Evolutionary conservation across 2,113 vertebrate species (phyloP), one percentile per base, ranked within the genome.

Genomic region (Falco punctatus): DNA sequence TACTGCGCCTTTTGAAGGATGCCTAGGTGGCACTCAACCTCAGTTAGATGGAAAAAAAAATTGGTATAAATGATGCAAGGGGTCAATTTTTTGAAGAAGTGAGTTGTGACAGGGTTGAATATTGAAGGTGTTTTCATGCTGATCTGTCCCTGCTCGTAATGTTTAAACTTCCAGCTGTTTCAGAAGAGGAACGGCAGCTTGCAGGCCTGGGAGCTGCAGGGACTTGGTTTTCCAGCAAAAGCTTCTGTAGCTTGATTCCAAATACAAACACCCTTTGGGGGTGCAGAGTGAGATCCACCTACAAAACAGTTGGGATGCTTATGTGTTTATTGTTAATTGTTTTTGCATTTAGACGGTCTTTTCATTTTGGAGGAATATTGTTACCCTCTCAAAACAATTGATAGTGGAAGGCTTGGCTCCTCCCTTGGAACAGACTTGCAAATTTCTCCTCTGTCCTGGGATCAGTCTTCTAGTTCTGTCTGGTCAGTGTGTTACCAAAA

Each of bases 271-370:
- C 24, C 49, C 64, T 48, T 15, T 5, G 16, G 6, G 9, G 10
- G 6, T 7, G 18, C 2, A 7, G 55, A 55, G 49, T 32, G 49
- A 59, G 5, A 12, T 59, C 59, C 42, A 62, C 46, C 54, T 69
- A 44, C 27, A 23, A n/a, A 90, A 4, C 51, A 69, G 24, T 2
- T 0, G 0, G 35, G 65, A 27, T 16, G 8, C 19, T 35, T 17
- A 3, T 8, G 17, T 48, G 28, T 59, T 35, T 64, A 3, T 6
- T 70, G 55, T 52, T 86, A 18, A 6, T 35, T 62, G 28, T 0
- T 5, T 71, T 67, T 21, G 13, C 21, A 9, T 78, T 74, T 54
- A 33, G 26, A 49, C 38, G 38, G 1, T 49, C 8, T 16, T 49
- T 62, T 78, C 7, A 1, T n/a, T 85, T 65, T 18, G 32, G 77